Percentiles rank a stretch among this genome's conserved stretches.
Evolutionary conservation across 2,888 invertebrate genomes (phyloP).

Genomic region (Icerya purchasi): DNA sequence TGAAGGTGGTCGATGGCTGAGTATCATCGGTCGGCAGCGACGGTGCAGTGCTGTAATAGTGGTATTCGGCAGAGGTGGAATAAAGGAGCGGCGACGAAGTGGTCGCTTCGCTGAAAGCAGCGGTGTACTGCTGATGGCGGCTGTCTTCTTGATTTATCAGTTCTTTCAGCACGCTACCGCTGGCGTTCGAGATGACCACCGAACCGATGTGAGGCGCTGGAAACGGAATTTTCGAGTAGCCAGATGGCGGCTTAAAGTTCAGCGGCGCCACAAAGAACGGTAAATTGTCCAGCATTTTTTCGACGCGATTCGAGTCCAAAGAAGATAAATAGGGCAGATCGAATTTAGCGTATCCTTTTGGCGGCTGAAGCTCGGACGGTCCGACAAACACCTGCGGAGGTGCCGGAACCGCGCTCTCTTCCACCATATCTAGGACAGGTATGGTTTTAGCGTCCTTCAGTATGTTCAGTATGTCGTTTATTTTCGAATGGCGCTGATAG

Average conservation of each 20-base stretch:
- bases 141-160: constrained; percentile 8
- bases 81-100: constrained; percentile 36
- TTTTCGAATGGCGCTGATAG: constrained; percentile 31
- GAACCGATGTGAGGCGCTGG: constrained; percentile 73
- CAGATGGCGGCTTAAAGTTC: constrained; percentile 61
- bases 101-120: constrained; percentile 33
- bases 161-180: constrained; percentile 2
- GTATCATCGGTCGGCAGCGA: not conserved
- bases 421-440: constrained; percentile 51
- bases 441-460: constrained; percentile 49
- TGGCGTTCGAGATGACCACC: constrained; percentile 37
- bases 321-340: constrained; percentile 62
- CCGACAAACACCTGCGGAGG: constrained; percentile 63
- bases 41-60: not conserved
- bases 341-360: constrained; percentile 52
- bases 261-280: constrained; percentile 71
- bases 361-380: constrained; percentile 47
- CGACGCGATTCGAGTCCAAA: constrained; percentile 41
- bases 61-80: constrained; percentile 25
- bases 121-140: constrained; percentile 22
- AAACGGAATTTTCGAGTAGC: constrained; percentile 65
- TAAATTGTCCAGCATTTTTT: constrained; percentile 46
- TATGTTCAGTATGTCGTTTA: constrained; percentile 45
- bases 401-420: constrained; percentile 37
- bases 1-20: constrained; percentile 5